Percentiles rank a stretch among this genome's conserved stretches.
Conservation (phyloP, 2,888 invertebrate species). For the Ormyrus labotus region DNA sequence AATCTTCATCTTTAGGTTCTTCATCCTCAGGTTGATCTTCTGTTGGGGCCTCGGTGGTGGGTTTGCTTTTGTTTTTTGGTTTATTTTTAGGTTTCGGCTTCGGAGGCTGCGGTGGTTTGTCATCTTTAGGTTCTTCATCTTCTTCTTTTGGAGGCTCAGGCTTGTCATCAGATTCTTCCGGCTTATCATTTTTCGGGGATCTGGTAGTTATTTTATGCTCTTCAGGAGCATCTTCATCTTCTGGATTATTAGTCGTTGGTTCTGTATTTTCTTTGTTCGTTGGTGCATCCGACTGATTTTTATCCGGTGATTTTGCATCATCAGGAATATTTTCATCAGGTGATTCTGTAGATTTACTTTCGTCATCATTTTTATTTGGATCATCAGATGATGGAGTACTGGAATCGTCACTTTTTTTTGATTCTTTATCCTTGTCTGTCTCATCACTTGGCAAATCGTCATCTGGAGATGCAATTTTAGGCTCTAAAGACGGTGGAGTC, state of each 20-base stretch:
- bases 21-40: not conserved
- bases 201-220: constrained; percentile 4
- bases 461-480: not conserved
- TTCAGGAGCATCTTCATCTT: not conserved
- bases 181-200: constrained; percentile 3
- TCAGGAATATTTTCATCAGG: not conserved
- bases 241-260: not conserved
- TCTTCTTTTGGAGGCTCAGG: not conserved
- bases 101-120: not conserved
- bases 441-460: not conserved
- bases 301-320: not conserved
- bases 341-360: not conserved
- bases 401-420: no score
- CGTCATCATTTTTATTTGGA: constrained; percentile 3
- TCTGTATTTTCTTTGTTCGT: no score
- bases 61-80: not conserved
- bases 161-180: not conserved
- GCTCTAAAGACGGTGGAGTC: not conserved
- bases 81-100: not conserved
- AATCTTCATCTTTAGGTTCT: constrained; percentile 1
- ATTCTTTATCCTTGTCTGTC: no score
- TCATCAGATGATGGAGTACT: not conserved
- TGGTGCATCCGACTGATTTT: not conserved
- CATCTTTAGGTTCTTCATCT: constrained; percentile 8
- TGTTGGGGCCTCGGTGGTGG: not conserved